Evolutionary conservation across 2,113 vertebrate genomes (phyloP), one percentile per base, ranked within the genome.

Genomic region (Cercocebus atys): DNA sequence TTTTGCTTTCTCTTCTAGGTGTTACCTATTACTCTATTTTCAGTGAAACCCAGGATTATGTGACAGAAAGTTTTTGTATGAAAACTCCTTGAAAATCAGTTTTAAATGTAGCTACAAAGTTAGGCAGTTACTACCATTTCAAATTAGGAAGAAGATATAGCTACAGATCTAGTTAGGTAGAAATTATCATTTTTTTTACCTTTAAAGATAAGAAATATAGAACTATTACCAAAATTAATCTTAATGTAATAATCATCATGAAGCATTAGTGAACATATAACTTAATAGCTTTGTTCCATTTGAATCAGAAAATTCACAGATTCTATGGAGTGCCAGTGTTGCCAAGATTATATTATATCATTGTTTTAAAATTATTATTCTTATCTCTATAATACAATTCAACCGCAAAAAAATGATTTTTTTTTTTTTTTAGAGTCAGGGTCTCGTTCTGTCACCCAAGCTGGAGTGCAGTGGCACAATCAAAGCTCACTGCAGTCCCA

Each of bases 271-370:
- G 50, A 88, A 50, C 40, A 66, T 22, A 25, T 18, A 83, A 38
- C 8, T 94, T 94, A 61, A 43, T 87, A 86, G 23, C 9, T 80
- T 50, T 85, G 4, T 59, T 79, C 23, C 50, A 35, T 47, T 45
- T 73, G 66, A 94, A 61, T 93, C 61, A 75, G 20, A 84, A 95
- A 88, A 55, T 94, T 88, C n/a, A 57, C 30, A 76, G 35, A 17
- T 75, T 95, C 86, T 61, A 82, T 10, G 5, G 9, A 17, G 81
- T 78, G 2, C 22, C 94, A 96, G 35, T 73, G 20, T 8, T 18
- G 0, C 45, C 91, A 79, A 40, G 8, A 93, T 90, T 45, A 6
- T 43, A 91, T 90, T 45, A 6, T 43, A 50, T 73, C 61, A n/a
- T 1, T 82, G 8, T 6, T 91, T 80, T 84, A 75, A 70, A 40